Evolutionary conservation across 30 jellyfish, hydroid and myxozoan genomes (phyloP).

Genomic region (Morbakka virulenta): DNA sequence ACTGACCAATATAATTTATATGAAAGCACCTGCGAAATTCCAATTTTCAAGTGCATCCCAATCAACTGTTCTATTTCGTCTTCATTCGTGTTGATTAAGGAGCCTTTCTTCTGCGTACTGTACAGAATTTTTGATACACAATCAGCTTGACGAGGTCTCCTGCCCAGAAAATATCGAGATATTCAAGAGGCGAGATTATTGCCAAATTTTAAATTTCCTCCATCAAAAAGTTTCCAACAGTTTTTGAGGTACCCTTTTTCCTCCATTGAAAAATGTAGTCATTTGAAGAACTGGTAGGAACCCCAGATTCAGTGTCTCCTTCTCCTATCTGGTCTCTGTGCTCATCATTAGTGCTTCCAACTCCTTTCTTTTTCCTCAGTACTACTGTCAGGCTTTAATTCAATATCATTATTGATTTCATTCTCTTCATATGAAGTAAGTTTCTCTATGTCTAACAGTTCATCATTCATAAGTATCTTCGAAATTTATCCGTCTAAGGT

Average conservation of each 20-base stretch:
- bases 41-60: conserved; percentile 73
- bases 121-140: too few relatives aligned
- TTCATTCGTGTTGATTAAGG: conserved; percentile 3
- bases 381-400: not conserved
- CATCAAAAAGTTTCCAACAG: not conserved
- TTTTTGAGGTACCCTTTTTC: conserved; percentile 1
- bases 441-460: conserved; percentile 13
- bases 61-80: conserved; percentile 38
- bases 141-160: too few relatives aligned
- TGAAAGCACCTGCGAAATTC: conserved; percentile 34
- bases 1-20: conserved; percentile 59
- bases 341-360: not conserved
- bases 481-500: not conserved
- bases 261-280: conserved; percentile 30
- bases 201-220: not conserved
- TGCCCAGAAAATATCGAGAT: too few relatives aligned
- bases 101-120: conserved; percentile 44
- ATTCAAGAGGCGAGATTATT: not conserved
- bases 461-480: conserved; percentile 10
- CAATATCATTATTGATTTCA: not conserved
- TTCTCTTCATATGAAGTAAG: conserved; percentile 9
- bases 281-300: conserved; percentile 6
- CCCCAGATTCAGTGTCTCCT: not conserved
- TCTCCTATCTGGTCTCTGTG: not conserved
- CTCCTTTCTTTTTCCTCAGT: too few relatives aligned